Evolutionary conservation across 2,113 vertebrate species (phyloP).

Genomic region (Gallinago jamesoni): DNA sequence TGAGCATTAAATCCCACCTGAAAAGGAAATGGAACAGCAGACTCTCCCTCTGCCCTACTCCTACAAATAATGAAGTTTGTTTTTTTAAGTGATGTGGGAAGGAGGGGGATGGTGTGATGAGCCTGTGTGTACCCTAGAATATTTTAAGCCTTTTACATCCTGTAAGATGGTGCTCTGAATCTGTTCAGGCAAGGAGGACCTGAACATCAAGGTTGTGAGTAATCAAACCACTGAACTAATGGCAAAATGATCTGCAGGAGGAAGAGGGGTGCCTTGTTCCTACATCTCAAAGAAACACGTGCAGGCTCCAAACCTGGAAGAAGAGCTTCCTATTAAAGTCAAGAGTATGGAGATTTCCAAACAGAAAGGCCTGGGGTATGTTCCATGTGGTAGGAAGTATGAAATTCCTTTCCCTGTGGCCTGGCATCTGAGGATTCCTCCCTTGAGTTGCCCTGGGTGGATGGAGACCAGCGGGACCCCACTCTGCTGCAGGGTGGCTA

Average conservation of each 20-base stretch:
- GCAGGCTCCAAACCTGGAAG: not conserved
- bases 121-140: not conserved
- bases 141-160: not conserved
- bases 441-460: not conserved
- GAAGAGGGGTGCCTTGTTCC: not conserved
- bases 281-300: not conserved
- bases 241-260: not conserved
- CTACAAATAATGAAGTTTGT: not conserved
- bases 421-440: not conserved
- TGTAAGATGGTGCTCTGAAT: not conserved
- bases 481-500: not conserved
- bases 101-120: not conserved
- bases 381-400: not conserved
- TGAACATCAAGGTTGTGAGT: not conserved
- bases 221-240: not conserved
- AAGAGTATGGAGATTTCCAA: not conserved
- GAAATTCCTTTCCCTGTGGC: not conserved
- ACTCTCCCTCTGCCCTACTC: not conserved
- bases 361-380: not conserved
- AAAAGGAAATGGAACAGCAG: not conserved
- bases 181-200: not conserved
- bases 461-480: rapidly evolving
- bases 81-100: not conserved
- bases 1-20: not conserved
- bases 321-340: not conserved